These are phyloP conservation scores for Taxidea taxus DNA, from an alignment of 2,113 vertebrate genomes.

Conservation along the genomic window DNA sequence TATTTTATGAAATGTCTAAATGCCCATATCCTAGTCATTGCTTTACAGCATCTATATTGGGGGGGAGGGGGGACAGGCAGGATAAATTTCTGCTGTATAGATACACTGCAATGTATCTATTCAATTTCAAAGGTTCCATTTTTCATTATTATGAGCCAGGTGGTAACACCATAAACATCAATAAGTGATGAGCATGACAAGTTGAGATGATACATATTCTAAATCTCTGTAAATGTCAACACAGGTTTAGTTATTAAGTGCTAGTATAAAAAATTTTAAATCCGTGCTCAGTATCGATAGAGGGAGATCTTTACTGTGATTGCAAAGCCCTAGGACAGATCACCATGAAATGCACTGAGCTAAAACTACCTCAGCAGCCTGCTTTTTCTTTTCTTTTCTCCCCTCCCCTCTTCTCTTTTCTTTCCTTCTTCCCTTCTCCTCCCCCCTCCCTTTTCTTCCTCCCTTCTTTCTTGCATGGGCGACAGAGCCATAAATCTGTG, in stretches of 20 bases:
- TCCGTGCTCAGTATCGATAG: background rate
- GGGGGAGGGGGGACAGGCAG: background rate
- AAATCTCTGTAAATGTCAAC: background rate
- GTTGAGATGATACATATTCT: background rate
- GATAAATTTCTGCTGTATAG: background rate
- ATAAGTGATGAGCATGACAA: background rate
- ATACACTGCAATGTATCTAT: background rate
- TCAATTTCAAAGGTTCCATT: background rate
- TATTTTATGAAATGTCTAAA: background rate
- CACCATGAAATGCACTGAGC: background rate
- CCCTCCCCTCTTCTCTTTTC: background rate
- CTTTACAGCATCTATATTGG: background rate
- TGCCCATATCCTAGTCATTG: no score
- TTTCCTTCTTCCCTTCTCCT: background rate
- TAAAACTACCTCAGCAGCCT: background rate
- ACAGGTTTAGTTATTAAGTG: background rate
- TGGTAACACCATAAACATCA: background rate
- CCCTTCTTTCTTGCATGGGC: no score
- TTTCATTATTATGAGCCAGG: background rate
- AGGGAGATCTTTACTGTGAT: background rate
- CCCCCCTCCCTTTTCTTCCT: background rate
- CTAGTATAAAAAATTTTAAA: background rate
- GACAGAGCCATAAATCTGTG: background rate
- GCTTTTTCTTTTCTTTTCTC: background rate
- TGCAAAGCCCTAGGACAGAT: background rate